Evolutionary conservation across 2,888 invertebrate species (phyloP).

Genomic region (Ferrisia virgata): DNA sequence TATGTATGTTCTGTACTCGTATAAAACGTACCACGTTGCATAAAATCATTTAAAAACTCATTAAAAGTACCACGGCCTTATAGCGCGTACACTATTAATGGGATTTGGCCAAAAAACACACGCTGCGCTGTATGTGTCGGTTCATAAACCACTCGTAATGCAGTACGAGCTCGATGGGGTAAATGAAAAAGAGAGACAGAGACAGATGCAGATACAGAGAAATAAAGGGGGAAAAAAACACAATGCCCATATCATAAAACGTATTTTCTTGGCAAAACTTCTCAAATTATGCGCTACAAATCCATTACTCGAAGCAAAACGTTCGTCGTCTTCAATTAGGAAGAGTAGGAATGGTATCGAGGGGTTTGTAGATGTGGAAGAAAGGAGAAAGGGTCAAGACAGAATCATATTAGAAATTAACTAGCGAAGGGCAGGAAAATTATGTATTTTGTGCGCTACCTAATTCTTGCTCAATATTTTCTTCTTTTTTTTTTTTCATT

Average conservation of each 20-base stretch:
- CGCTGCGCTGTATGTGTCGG: background rate
- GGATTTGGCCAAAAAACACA: background rate
- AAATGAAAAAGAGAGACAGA: background rate
- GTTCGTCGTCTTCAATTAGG: background rate
- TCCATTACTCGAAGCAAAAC: background rate
- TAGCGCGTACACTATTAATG: background rate
- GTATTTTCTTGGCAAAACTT: slow-evolving; percentile 9
- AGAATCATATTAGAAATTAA: too few relatives aligned
- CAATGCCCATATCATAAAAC: background rate
- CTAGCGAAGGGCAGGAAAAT: too few relatives aligned
- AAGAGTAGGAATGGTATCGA: background rate
- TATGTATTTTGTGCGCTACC: too few relatives aligned
- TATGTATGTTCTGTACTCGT: too few relatives aligned
- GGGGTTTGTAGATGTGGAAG: too few relatives aligned
- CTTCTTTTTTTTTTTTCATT: too few relatives aligned
- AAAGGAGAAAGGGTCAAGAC: too few relatives aligned
- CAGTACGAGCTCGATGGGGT: background rate
- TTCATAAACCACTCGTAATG: background rate
- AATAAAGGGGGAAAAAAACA: too few relatives aligned
- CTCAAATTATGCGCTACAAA: background rate
- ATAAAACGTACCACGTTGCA: background rate
- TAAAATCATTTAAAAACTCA: slow-evolving; percentile 16
- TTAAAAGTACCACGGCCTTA: background rate
- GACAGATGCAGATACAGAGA: too few relatives aligned
- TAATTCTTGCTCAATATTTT: too few relatives aligned